Evolutionary conservation across 2,888 invertebrate genomes (phyloP).

Genomic region (Rhingia campestris): DNA sequence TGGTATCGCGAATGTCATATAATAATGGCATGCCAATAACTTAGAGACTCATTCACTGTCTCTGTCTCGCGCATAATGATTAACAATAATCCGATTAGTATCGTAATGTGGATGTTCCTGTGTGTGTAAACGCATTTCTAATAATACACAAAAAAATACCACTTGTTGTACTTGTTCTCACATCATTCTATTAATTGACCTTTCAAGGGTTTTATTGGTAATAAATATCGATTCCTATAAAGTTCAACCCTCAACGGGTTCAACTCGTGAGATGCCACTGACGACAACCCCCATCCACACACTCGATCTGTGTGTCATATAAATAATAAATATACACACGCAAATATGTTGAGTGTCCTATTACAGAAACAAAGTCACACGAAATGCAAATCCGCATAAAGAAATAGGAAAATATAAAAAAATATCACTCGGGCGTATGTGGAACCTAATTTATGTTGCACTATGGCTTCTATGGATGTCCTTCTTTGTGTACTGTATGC

Average conservation of each 20-base stretch:
- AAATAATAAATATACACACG: slow-evolving; percentile 63
- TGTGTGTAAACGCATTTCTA: background rate
- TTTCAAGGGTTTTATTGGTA: slow-evolving; percentile 46
- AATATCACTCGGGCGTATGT: slow-evolving; percentile 60
- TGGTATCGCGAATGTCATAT: no score
- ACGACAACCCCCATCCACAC: slow-evolving; percentile 8
- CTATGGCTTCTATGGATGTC: slow-evolving; percentile 34
- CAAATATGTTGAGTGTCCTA: slow-evolving; percentile 38
- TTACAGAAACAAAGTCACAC: slow-evolving; percentile 59
- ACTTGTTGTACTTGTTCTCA: slow-evolving; percentile 59
- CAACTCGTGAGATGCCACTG: slow-evolving; percentile 27
- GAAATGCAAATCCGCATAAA: slow-evolving; percentile 53
- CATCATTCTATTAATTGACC: slow-evolving; percentile 41
- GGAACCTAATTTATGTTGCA: slow-evolving; percentile 58
- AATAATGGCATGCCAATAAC: background rate
- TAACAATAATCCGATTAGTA: slow-evolving; percentile 50
- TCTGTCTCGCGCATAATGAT: background rate
- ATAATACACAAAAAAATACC: slow-evolving; percentile 23
- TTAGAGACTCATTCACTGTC: background rate
- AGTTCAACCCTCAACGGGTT: slow-evolving; percentile 18
- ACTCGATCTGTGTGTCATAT: slow-evolving; percentile 23
- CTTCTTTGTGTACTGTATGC: slow-evolving; percentile 32
- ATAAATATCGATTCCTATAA: slow-evolving; percentile 62
- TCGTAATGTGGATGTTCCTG: slow-evolving; percentile 9
- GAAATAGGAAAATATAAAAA: slow-evolving; percentile 2